Evolutionary conservation across 2,888 invertebrate genomes (phyloP).

Genomic region (Monopis laevigella): DNA sequence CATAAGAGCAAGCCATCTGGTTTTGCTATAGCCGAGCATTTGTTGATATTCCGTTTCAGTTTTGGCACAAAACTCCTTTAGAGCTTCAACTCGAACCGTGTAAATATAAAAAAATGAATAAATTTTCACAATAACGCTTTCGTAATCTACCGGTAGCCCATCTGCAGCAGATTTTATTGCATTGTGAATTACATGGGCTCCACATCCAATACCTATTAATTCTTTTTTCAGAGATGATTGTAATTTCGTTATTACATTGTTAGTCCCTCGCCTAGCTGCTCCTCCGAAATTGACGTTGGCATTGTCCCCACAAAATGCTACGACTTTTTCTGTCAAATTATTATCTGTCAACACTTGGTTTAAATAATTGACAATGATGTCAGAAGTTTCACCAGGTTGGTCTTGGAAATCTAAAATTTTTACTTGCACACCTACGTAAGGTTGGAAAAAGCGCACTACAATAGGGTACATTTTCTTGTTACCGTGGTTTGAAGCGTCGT

Average conservation of each 20-base stretch:
- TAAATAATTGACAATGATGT: slow-evolving; percentile 24
- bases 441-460: slow-evolving; percentile 23
- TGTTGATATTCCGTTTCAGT: slow-evolving; percentile 18
- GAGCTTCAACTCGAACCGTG: slow-evolving; percentile 22
- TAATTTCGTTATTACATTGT: slow-evolving; percentile 21
- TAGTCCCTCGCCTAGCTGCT: slow-evolving; percentile 20
- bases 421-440: slow-evolving; percentile 23
- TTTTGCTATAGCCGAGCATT: slow-evolving; percentile 15
- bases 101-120: slow-evolving; percentile 23
- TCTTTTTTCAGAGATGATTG: slow-evolving; percentile 18
- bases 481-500: slow-evolving; percentile 29
- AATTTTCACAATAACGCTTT: slow-evolving; percentile 22
- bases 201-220: slow-evolving; percentile 22
- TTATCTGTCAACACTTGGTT: slow-evolving; percentile 25
- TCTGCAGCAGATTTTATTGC: slow-evolving; percentile 24
- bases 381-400: slow-evolving; percentile 22
- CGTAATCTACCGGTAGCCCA: slow-evolving; percentile 21
- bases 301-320: slow-evolving; percentile 25
- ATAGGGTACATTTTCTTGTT: slow-evolving; percentile 27
- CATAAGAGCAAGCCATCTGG: slow-evolving; percentile 13
- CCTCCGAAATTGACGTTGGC: slow-evolving; percentile 23
- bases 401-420: slow-evolving; percentile 24
- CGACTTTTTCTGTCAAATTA: slow-evolving; percentile 24
- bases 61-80: slow-evolving; percentile 21
- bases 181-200: slow-evolving; percentile 24